Evolutionary conservation across 2,888 invertebrate species (phyloP).

Genomic region (Philereme vetulata): DNA sequence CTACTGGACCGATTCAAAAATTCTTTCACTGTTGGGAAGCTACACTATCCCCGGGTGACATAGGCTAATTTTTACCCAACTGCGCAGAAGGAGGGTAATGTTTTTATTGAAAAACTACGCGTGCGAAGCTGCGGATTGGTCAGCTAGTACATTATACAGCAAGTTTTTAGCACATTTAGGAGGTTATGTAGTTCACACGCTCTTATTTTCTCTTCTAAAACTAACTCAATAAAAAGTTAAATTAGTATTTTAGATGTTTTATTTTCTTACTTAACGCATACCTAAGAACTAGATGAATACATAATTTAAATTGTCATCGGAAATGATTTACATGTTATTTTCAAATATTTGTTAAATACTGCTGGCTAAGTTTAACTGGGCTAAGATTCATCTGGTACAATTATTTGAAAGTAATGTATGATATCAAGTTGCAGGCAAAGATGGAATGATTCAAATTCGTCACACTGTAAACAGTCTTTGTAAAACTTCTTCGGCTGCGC

Average conservation of each 20-base stretch:
- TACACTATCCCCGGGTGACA: too few relatives aligned
- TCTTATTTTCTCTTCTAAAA: slow-evolving; percentile 3
- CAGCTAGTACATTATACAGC: slow-evolving; percentile 11
- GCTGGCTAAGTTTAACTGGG: slow-evolving; percentile 9
- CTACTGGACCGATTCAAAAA: too few relatives aligned
- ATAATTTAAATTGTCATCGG: slow-evolving; percentile 20
- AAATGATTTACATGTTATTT: slow-evolving; percentile 21
- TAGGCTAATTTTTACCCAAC: too few relatives aligned
- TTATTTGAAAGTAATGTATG: slow-evolving; percentile 1
- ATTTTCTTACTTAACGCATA: slow-evolving; percentile 16
- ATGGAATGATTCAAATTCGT: slow-evolving; percentile 19
- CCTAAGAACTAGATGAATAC: slow-evolving; percentile 20
- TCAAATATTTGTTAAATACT: slow-evolving; percentile 1
- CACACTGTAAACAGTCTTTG: slow-evolving; percentile 25
- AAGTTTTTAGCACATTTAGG: slow-evolving; percentile 21
- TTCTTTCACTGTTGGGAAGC: too few relatives aligned
- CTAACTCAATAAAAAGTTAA: slow-evolving; percentile 15
- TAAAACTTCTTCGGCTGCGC: slow-evolving; percentile 12
- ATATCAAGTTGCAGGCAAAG: slow-evolving; percentile 2
- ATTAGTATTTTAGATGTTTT: slow-evolving; percentile 15
- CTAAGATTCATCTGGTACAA: background rate
- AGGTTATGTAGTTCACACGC: slow-evolving; percentile 4
- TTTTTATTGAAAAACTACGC: too few relatives aligned
- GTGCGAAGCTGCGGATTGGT: too few relatives aligned
- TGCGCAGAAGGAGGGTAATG: too few relatives aligned